These are phyloP conservation scores for Mylabris phalerata DNA, from an alignment of 1,140 invertebrate genomes.

Conservation along the genomic window DNA sequence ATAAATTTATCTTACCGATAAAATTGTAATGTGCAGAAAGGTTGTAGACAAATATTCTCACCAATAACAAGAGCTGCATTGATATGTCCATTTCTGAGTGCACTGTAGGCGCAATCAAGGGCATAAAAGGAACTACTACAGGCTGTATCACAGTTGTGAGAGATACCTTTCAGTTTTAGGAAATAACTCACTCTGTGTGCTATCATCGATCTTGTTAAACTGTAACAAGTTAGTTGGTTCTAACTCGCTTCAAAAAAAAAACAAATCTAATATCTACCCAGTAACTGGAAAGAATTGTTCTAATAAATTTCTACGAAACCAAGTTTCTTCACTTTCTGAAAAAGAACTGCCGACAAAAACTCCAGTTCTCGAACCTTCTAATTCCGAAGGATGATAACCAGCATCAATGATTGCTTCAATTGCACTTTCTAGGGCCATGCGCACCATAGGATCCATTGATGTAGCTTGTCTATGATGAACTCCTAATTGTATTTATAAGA, in stretches of 20 bases:
- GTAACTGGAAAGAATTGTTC: background rate
- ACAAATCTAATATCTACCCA: background rate
- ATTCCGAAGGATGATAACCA: too few species aligned
- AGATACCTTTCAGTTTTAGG: conserved; percentile 61
- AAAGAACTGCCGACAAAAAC: too few species aligned
- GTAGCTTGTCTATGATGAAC: too few species aligned
- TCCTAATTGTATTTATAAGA: too few species aligned
- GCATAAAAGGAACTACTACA: conserved; percentile 86
- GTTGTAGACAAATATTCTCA: conserved; percentile 76
- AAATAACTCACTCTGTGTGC: conserved; percentile 80
- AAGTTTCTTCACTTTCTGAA: too few species aligned
- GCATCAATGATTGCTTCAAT: too few species aligned
- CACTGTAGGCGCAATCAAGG: conserved; percentile 72
- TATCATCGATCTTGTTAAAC: conserved; percentile 52
- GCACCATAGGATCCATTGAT: too few species aligned
- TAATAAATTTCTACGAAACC: background rate
- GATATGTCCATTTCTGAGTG: conserved; percentile 65
- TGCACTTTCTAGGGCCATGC: too few species aligned
- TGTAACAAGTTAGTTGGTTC: background rate
- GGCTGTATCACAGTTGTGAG: conserved; percentile 78
- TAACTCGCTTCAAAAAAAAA: background rate
- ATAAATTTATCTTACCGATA: conserved; percentile 42
- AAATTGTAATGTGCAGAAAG: conserved; percentile 79
- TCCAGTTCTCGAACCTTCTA: too few species aligned
- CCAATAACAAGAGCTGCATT: conserved; percentile 85